Evolutionary conservation across 2,797 vertebrate genomes (phyloP).

Genomic region (Benthosema pterotum): DNA sequence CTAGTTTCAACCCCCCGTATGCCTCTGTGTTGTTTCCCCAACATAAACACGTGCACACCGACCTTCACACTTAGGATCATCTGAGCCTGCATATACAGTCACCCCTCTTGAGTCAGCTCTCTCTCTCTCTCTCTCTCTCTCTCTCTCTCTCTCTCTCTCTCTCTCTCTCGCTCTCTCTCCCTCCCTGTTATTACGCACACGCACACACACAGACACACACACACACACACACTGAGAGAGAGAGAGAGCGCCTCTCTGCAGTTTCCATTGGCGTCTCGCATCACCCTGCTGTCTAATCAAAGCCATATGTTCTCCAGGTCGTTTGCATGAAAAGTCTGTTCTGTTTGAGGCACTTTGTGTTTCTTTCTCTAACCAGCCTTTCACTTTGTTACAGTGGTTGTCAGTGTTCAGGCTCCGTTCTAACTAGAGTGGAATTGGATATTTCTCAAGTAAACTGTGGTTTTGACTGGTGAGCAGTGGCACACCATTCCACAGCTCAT

Average conservation of each 20-base stretch:
- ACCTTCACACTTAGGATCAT: no score
- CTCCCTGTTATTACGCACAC: constrained; percentile 1
- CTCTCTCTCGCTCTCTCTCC: no score
- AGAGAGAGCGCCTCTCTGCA: constrained; percentile 40
- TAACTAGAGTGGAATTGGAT: constrained; percentile 15
- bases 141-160: no score
- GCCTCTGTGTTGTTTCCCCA: no score
- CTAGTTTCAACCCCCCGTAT: no score
- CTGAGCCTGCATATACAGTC: constrained; percentile 1
- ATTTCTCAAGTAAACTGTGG: no score
- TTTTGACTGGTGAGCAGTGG: no score
- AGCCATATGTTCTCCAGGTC: constrained; percentile 76
- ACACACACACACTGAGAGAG: neutral
- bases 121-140: constrained; percentile 12
- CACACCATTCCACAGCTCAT: neutral
- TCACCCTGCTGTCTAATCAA: constrained; percentile 75
- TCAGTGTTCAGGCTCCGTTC: constrained; percentile 19
- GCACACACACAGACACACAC: no score
- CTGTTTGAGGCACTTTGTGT: constrained; percentile 50
- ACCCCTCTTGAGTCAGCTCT: neutral
- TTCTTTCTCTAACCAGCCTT: constrained; percentile 27
- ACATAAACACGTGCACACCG: no score
- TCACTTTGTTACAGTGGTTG: constrained; percentile 22
- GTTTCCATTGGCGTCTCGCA: constrained; percentile 66
- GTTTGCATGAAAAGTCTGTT: constrained; percentile 69